phyloP scores from a whole-genome alignment of 2,888 invertebrate genomes.

The Leucophenga montana region DNA sequence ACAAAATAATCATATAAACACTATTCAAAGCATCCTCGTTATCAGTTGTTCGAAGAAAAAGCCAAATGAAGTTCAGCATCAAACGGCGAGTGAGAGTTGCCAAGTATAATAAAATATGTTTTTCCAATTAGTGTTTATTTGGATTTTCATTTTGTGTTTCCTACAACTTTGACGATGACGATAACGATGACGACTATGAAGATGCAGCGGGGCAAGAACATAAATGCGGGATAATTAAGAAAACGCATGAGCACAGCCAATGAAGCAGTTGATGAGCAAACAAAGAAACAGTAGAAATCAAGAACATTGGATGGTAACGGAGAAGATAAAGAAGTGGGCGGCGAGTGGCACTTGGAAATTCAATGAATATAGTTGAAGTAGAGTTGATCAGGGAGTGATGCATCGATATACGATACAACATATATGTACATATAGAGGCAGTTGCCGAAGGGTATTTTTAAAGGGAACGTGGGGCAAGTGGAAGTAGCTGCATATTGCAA shows the following conservation, averaged over 20 bases:
- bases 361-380: constrained; percentile 28
- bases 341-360: background rate
- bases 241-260: constrained; percentile 23
- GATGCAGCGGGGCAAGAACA: constrained; percentile 32
- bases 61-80: no score
- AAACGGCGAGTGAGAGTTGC: constrained; percentile 2
- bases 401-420: constrained; percentile 34
- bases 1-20: no score
- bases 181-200: no score
- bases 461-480: no score
- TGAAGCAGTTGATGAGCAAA: constrained; percentile 15
- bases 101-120: constrained; percentile 62
- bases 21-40: no score
- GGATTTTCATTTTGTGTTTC: constrained; percentile 65
- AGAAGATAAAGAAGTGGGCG: background rate
- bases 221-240: constrained; percentile 39
- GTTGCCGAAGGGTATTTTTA: no score
- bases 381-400: constrained; percentile 1
- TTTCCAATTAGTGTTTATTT: constrained; percentile 67
- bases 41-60: no score
- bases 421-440: constrained; percentile 30
- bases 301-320: constrained; percentile 5
- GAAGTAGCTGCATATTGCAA: constrained; percentile 21
- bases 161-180: constrained; percentile 35
- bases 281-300: background rate